Evolutionary conservation across 2,113 vertebrate genomes (phyloP), one percentile per base, ranked within the genome.

Genomic region (Thamnophis sirtalis): DNA sequence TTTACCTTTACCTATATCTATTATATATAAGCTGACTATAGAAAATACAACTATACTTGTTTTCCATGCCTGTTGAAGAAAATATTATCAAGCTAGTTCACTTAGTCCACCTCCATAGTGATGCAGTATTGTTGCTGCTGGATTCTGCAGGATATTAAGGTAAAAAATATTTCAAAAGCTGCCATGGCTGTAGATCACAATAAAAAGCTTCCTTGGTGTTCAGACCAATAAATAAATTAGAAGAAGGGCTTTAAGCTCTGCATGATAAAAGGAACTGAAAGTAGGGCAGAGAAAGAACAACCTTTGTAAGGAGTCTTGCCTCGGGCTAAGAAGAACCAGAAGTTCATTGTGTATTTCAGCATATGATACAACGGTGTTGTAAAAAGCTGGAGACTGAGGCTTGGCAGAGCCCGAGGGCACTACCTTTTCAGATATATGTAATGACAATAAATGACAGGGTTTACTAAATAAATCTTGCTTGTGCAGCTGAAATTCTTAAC

Each of bases 171-270:
- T 95, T 95, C 88, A 94, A 95, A 96, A 95, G 91, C 86, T 86
- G 43, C 87, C 93, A 17, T 94, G 92, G 88, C 95, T 95, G 93
- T 92, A 95, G 93, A 96, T 96, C 94, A 92, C 93, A 96, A 97
- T 93, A 94, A 95, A 96, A 96, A 92, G 86, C 91, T 95, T 94
- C 94, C 96, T 96, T 96, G 89, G 95, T 96, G 94, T 96, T 96
- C 96, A 96, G 91, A 96, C 91, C 94, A 96, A 96, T 97, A 96
- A 97, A 97, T 96, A 97, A 97, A 96, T 97, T 96, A 96, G 93
- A 95, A 95, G 93, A 93, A 94, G 68, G 89, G 90, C 95, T 96
- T 96, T 96, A 96, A 97, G 92, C 93, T 95, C 91, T 94, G 93
- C 93, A 94, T 96, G 95, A 96, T 96, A 96, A 96, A 97, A 95